Conservation (phyloP, 2,797 vertebrate genomes). For the Carcharodon carcharias region DNA sequence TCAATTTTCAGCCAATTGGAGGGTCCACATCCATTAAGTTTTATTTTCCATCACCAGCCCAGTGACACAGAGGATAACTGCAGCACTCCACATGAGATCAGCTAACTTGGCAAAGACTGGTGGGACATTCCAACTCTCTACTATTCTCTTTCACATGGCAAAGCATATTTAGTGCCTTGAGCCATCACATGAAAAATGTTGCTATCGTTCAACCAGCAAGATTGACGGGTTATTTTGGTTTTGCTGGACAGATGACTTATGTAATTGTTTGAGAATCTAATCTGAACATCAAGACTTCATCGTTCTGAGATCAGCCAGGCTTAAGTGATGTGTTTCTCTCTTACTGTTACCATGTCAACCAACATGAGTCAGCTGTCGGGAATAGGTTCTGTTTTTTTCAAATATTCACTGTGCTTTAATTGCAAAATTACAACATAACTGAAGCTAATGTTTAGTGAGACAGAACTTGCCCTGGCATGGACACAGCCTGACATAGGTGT, state of each 20-base stretch:
- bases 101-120: background rate
- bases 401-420: background rate
- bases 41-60: background rate
- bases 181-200: background rate
- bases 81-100: background rate
- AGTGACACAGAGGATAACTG: background rate
- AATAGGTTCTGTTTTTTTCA: background rate
- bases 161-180: background rate
- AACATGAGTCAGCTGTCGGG: background rate
- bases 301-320: slow-evolving; percentile 16
- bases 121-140: background rate
- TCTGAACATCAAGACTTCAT: background rate
- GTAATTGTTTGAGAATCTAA: slow-evolving; percentile 22
- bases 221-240: background rate
- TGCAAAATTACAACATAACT: background rate
- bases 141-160: background rate
- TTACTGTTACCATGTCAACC: slow-evolving; percentile 22
- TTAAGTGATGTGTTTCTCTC: background rate
- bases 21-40: background rate
- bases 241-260: background rate
- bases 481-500: background rate
- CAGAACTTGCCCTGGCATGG: background rate
- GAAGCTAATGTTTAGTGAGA: background rate
- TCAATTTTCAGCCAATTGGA: background rate
- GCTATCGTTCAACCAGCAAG: background rate